Evolutionary conservation across 2,113 vertebrate genomes (phyloP).

Genomic region (Hyperopisus bebe): DNA sequence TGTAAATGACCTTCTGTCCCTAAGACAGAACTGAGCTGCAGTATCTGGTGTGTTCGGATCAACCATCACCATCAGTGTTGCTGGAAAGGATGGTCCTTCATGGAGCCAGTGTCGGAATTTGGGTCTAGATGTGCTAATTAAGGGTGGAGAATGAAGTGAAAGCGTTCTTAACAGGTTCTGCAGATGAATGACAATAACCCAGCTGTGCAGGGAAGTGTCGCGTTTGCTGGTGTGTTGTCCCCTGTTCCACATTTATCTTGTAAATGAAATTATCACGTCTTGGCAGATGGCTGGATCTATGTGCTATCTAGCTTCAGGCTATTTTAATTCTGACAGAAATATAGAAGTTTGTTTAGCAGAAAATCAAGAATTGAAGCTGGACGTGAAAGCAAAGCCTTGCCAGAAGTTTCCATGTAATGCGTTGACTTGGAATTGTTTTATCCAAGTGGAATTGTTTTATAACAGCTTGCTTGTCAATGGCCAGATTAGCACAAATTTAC

Average conservation of each 20-base stretch:
- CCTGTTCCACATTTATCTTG: not conserved
- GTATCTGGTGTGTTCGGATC: conserved; percentile 5
- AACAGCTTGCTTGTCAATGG: not conserved
- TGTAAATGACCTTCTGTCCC: conserved; percentile 23
- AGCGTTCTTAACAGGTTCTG: not conserved
- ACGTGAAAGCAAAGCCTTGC: not conserved
- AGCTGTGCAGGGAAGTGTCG: not conserved
- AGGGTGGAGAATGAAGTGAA: not conserved
- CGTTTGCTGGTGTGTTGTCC: not conserved
- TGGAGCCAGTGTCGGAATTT: not conserved
- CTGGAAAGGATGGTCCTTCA: not conserved
- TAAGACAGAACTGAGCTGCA: conserved; percentile 9
- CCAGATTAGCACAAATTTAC: not conserved
- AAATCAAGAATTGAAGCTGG: not conserved
- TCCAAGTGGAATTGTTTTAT: not conserved
- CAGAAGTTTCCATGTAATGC: not conserved
- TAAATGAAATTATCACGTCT: not conserved
- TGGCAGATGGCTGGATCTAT: not conserved
- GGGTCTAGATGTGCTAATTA: not conserved
- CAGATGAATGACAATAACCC: not conserved
- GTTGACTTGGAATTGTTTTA: not conserved
- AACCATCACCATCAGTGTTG: not conserved
- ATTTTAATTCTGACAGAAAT: not conserved
- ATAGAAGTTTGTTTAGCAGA: not conserved
- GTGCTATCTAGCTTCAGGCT: not conserved